Conservation (phyloP, 2,113 vertebrate genomes). For the Campylomormyrus numenius region DNA sequence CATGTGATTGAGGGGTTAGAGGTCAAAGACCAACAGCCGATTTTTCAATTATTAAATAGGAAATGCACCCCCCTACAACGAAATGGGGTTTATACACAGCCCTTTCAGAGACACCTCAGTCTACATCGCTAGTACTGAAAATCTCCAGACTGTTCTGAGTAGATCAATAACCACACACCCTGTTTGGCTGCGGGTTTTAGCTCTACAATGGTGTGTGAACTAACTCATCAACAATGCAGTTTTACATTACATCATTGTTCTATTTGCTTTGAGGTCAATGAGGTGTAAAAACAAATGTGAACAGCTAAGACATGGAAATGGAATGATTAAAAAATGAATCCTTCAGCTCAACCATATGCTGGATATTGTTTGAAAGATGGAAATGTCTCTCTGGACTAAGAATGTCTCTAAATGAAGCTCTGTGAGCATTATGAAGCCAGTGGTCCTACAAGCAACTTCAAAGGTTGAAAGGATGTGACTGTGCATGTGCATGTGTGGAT, state of each 20-base stretch:
- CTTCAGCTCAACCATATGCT: not conserved
- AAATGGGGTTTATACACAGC: not conserved
- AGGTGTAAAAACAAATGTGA: not conserved
- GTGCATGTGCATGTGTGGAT: not conserved
- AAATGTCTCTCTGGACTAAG: not conserved
- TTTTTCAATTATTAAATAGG: not conserved
- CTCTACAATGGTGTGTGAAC: not conserved
- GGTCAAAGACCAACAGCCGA: not conserved
- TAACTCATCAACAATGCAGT: not conserved
- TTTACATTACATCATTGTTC: not conserved
- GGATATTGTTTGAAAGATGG: not conserved
- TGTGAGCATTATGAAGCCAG: not conserved
- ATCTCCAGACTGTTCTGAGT: not conserved
- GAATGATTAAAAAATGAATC: not conserved
- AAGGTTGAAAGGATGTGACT: not conserved
- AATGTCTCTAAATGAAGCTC: not conserved
- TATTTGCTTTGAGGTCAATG: not conserved
- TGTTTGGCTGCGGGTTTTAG: not conserved
- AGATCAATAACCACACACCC: not conserved
- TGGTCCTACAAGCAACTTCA: not conserved
- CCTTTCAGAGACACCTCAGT: not conserved
- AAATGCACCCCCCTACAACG: not conserved
- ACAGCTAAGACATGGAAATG: not conserved
- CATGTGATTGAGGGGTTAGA: not conserved
- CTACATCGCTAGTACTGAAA: not conserved